Conservation (phyloP, 2,888 invertebrate genomes). For the Malacosoma neustria region DNA sequence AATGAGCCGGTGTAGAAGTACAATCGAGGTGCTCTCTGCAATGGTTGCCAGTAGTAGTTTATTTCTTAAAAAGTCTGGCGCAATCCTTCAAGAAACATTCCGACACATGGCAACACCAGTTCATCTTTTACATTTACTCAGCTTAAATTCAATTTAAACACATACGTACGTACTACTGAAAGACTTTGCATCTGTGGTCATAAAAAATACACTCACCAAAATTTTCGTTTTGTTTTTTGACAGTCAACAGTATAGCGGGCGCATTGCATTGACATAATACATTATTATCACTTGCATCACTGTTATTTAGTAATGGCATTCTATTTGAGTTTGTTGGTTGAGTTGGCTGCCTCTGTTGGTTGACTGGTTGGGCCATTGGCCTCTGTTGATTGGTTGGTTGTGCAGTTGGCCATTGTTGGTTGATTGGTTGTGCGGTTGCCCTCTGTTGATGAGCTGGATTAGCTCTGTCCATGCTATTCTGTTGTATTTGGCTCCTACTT, state of each 20-base stretch:
- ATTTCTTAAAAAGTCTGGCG: too few species aligned
- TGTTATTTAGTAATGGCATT: constrained; percentile 23
- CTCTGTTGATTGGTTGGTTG: constrained; percentile 20
- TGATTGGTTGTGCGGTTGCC: constrained; percentile 2
- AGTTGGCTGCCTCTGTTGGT: neutral
- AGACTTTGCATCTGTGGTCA: too few species aligned
- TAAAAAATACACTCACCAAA: constrained; percentile 68
- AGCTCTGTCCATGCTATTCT: too few species aligned
- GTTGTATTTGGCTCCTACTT: constrained; percentile 4
- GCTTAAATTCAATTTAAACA: too few species aligned
- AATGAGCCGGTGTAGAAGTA: too few species aligned
- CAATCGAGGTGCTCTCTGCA: too few species aligned
- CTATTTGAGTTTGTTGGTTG: constrained; percentile 6
- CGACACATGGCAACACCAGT: too few species aligned
- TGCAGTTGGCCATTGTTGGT: constrained; percentile 6
- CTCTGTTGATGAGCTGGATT: neutral
- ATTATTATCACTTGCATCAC: constrained; percentile 43
- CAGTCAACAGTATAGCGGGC: constrained; percentile 79
- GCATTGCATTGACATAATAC: constrained; percentile 80
- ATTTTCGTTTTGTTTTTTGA: constrained; percentile 84
- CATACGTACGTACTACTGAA: too few species aligned
- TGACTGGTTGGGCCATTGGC: constrained; percentile 20
- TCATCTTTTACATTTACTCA: too few species aligned
- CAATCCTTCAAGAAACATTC: too few species aligned
- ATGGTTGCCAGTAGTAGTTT: too few species aligned